Conservation (phyloP, 2,888 invertebrate genomes). For the Fabriciana adippe region DNA sequence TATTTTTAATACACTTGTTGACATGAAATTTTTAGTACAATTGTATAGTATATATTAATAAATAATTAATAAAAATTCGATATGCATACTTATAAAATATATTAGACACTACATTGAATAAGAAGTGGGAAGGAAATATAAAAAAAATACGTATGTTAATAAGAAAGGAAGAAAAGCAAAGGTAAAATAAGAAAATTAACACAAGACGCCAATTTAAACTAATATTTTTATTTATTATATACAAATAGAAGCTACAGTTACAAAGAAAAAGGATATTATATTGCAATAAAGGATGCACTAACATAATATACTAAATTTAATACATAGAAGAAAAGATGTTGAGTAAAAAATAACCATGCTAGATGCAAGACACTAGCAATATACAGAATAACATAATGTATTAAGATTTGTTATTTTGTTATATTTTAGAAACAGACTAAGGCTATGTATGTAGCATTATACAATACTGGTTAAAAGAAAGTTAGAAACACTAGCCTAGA, state of each 20-base stretch:
- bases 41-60: too few relatives aligned
- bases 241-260: neutral
- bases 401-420: neutral
- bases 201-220: slow-evolving; percentile 7
- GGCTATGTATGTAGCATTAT: slow-evolving; percentile 2
- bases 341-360: slow-evolving; percentile 6
- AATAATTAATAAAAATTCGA: too few relatives aligned
- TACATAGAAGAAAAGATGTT: slow-evolving; percentile 6
- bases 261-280: neutral
- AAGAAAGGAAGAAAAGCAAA: slow-evolving; percentile 1
- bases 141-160: neutral
- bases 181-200: slow-evolving; percentile 7
- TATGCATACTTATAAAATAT: too few relatives aligned
- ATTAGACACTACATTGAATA: too few relatives aligned
- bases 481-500: slow-evolving; percentile 16
- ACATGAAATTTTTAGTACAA: too few relatives aligned
- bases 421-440: slow-evolving; percentile 1
- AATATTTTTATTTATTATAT: slow-evolving; percentile 9
- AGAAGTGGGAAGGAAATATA: neutral
- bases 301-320: slow-evolving; percentile 3
- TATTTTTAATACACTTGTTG: too few relatives aligned
- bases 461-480: neutral
- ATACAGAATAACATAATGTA: neutral
- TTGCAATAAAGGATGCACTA: neutral
- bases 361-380: slow-evolving; percentile 6